Evolutionary conservation across 1,140 invertebrate genomes (phyloP).

Genomic region (Orchesella cincta): DNA sequence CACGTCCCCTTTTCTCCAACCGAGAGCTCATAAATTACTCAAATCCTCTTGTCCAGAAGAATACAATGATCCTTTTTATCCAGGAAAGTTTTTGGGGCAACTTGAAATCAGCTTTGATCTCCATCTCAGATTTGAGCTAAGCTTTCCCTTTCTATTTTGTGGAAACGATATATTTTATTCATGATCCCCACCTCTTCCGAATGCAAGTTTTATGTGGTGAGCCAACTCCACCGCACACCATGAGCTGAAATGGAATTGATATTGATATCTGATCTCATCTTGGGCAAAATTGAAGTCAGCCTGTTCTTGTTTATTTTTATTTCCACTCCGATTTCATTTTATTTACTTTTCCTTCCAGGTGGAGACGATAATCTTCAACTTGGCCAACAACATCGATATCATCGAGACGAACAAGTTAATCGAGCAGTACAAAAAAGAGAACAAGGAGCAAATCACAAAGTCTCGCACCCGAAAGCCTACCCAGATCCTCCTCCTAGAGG

Average conservation of each 20-base stretch:
- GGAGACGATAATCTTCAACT: slow-evolving; percentile 87
- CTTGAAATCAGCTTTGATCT: too few species aligned
- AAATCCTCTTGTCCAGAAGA: too few species aligned
- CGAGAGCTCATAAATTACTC: too few species aligned
- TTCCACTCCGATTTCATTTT: neutral
- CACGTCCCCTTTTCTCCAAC: too few species aligned
- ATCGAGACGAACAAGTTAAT: slow-evolving; percentile 86
- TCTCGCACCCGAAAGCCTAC: slow-evolving; percentile 56
- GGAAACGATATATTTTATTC: too few species aligned
- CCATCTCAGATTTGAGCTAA: too few species aligned
- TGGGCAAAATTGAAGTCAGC: neutral
- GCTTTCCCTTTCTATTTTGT: too few species aligned
- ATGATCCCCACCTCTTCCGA: neutral
- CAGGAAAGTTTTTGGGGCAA: too few species aligned
- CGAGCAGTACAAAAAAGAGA: slow-evolving; percentile 91
- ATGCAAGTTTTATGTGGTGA: neutral
- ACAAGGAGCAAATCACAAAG: slow-evolving; percentile 82
- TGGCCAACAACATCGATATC: slow-evolving; percentile 87
- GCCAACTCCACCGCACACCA: neutral
- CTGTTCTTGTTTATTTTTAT: neutral
- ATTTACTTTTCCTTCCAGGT: slow-evolving; percentile 60
- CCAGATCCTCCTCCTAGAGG: slow-evolving; percentile 72
- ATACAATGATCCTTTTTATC: too few species aligned
- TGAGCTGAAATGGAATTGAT: neutral
- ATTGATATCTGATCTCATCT: neutral